These are phyloP conservation scores for Torymus tubicola DNA, from an alignment of 2,888 invertebrate species.

Conservation along the genomic window DNA sequence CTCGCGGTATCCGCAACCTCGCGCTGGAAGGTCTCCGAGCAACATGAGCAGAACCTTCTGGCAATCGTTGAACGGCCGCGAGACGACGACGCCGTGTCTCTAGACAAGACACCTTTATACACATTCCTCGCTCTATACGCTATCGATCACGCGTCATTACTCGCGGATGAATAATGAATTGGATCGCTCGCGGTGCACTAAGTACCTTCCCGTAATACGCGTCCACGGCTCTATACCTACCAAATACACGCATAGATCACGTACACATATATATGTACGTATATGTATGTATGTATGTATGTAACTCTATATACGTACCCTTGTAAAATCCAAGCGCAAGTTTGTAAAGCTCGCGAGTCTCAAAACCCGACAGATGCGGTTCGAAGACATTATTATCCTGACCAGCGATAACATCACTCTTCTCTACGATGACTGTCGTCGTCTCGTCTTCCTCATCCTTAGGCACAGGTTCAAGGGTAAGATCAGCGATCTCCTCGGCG, in stretches of 20 bases:
- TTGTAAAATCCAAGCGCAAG: conserved; percentile 94
- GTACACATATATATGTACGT: too few species aligned
- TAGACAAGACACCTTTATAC: conserved; percentile 9
- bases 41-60: conserved; percentile 39
- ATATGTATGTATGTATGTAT: too few species aligned
- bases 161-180: conserved; percentile 47
- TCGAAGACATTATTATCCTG: conserved; percentile 65
- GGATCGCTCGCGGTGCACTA: background rate
- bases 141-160: conserved; percentile 43
- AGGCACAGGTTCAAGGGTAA: background rate
- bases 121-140: background rate
- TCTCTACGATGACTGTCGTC: too few species aligned
- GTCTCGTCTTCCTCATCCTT: conserved; percentile 10
- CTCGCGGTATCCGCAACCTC: background rate
- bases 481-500: conserved; percentile 23
- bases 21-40: too few species aligned
- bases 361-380: conserved; percentile 74
- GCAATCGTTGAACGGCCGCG: background rate
- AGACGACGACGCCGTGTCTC: background rate
- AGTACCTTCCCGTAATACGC: too few species aligned
- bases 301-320: too few species aligned
- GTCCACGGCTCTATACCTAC: background rate
- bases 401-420: background rate
- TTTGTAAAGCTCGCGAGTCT: conserved; percentile 87
- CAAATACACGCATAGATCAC: background rate